Conservation (phyloP, 2,888 invertebrate genomes). For the Phengaris arion region DNA sequence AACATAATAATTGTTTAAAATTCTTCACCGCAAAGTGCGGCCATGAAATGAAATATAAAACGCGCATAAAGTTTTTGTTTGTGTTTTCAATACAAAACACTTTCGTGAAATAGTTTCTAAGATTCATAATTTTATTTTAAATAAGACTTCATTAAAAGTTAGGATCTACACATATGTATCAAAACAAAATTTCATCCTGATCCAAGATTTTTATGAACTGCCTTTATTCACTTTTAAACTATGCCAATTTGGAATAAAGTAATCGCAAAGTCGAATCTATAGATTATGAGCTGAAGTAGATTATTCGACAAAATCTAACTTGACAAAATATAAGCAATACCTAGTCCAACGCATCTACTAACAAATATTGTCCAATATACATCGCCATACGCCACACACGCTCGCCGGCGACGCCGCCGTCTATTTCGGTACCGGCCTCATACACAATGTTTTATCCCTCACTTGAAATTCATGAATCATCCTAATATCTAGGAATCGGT, state of each 20-base stretch:
- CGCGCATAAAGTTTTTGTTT: neutral
- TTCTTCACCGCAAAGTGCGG: neutral
- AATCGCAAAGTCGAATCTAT: too few relatives aligned
- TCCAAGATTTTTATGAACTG: too few relatives aligned
- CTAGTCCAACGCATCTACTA: neutral
- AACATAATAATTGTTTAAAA: slow-evolving; percentile 7
- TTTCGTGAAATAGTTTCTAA: too few relatives aligned
- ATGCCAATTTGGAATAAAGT: too few relatives aligned
- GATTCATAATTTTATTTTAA: neutral
- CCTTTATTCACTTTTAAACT: too few relatives aligned
- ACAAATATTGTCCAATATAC: neutral
- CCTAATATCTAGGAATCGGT: slow-evolving; percentile 27
- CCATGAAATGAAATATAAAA: slow-evolving; percentile 19
- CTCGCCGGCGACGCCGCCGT: slow-evolving; percentile 33
- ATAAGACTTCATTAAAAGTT: neutral
- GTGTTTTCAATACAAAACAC: neutral
- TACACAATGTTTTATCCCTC: slow-evolving; percentile 28
- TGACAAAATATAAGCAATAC: neutral
- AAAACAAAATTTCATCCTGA: too few relatives aligned
- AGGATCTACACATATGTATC: neutral
- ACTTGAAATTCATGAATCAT: slow-evolving; percentile 29
- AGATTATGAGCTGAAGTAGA: too few relatives aligned
- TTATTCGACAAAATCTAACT: too few relatives aligned
- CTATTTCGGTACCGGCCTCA: slow-evolving; percentile 53
- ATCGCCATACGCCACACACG: neutral